These are phyloP conservation scores for Megaustenia siamemsis DNA, from an alignment of 2,888 invertebrate genomes.

Conservation along the genomic window DNA sequence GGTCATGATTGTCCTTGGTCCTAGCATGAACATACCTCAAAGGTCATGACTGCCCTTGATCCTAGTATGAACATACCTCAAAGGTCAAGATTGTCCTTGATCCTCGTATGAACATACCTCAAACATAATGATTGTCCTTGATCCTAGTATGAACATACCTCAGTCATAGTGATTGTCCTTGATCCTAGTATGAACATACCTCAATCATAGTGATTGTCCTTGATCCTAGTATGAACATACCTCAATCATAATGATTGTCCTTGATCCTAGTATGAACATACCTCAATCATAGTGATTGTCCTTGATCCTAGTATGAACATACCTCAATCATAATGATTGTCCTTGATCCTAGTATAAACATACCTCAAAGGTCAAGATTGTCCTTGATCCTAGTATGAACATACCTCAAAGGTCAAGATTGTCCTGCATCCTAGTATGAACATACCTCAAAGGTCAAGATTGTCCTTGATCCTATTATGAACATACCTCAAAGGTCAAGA, in stretches of 20 bases:
- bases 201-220: no score
- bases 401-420: not conserved
- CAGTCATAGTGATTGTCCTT: not conserved
- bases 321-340: constrained; percentile 2
- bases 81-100: not conserved
- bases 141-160: not conserved
- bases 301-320: not conserved
- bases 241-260: not conserved
- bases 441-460: no score
- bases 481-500: not conserved
- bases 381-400: not conserved
- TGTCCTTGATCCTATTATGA: no score
- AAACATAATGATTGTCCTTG: no score
- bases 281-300: no score
- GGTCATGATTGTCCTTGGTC: not conserved
- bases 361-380: no score
- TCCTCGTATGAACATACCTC: constrained; percentile 56
- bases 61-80: not conserved
- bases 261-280: constrained; percentile 54
- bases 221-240: not conserved
- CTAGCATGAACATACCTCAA: constrained; percentile 57
- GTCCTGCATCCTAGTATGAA: constrained; percentile 51
- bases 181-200: constrained; percentile 55
- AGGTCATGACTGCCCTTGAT: no score
- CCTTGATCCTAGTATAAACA: constrained; percentile 53